phyloP scores from a whole-genome alignment of 2,888 invertebrate genomes.

The Parasteatoda lunata region DNA sequence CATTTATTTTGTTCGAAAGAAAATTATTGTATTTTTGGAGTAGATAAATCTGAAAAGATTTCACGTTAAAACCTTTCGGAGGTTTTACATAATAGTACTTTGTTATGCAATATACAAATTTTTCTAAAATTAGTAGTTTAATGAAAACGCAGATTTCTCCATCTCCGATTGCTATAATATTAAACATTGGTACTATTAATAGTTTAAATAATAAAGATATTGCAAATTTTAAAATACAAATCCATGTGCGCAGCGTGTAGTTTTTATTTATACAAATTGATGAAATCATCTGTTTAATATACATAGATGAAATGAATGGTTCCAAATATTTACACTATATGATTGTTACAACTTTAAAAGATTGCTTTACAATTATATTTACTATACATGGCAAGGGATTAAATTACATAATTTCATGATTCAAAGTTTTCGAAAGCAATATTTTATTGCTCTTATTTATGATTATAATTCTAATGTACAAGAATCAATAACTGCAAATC shows the following conservation, averaged over 20 bases:
- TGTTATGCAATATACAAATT: no score
- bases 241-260: background rate
- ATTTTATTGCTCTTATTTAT: background rate
- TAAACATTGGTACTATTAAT: no score
- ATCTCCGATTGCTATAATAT: no score
- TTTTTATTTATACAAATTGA: background rate
- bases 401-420: background rate
- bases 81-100: no score
- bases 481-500: background rate
- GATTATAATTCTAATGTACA: background rate
- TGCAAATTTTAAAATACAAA: background rate
- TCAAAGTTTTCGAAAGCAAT: background rate
- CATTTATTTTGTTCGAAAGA: no score
- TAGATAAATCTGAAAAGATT: no score
- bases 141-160: no score
- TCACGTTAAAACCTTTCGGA: no score
- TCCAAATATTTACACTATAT: background rate
- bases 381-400: background rate
- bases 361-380: background rate
- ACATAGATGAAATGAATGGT: background rate
- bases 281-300: background rate
- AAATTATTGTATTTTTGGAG: no score
- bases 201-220: no score
- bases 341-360: conserved; percentile 1
- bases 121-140: no score